Percentiles rank a stretch among this genome's conserved stretches.
These are phyloP conservation scores for Unio delphinus DNA, from an alignment of 2,888 invertebrate genomes.

Conservation along the genomic window DNA sequence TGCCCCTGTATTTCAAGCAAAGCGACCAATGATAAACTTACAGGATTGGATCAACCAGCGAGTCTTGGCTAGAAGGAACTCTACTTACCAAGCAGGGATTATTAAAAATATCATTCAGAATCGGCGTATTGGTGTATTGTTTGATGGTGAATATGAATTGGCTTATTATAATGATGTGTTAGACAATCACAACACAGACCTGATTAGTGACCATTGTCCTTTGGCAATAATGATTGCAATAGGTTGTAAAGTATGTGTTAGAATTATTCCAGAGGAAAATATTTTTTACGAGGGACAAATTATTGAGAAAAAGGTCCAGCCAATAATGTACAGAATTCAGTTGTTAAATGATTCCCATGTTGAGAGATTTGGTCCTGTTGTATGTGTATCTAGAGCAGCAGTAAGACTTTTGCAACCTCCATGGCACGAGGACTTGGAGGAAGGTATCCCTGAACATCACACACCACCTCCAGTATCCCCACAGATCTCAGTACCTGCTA, in stretches of 20 bases:
- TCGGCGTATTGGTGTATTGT: constrained; percentile 84
- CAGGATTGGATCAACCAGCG: constrained; percentile 95
- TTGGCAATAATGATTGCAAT: constrained; percentile 82
- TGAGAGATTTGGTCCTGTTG: constrained; percentile 21
- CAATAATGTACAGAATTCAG: constrained; percentile 81
- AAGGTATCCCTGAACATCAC: constrained; percentile 35
- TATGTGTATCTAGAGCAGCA: constrained; percentile 90
- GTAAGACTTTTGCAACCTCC: constrained; percentile 92
- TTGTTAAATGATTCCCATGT: constrained; percentile 56
- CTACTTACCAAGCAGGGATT: constrained; percentile 84
- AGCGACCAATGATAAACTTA: constrained; percentile 78
- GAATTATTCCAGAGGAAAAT: constrained; percentile 75
- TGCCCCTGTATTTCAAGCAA: constrained; percentile 28
- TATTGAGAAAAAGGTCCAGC: constrained; percentile 76
- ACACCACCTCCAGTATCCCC: constrained; percentile 34
- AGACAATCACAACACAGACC: constrained; percentile 81
- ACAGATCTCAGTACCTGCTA: no score
- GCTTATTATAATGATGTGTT: constrained; percentile 81
- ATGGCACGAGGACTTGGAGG: constrained; percentile 93
- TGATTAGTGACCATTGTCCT: constrained; percentile 94
- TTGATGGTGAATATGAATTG: constrained; percentile 84
- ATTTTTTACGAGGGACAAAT: constrained; percentile 91
- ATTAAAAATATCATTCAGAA: constrained; percentile 76
- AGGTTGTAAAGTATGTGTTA: constrained; percentile 84
- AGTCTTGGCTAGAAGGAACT: constrained; percentile 88